Conservation (phyloP, 2,888 invertebrate species). For the Pyrocoelia pectoralis region DNA sequence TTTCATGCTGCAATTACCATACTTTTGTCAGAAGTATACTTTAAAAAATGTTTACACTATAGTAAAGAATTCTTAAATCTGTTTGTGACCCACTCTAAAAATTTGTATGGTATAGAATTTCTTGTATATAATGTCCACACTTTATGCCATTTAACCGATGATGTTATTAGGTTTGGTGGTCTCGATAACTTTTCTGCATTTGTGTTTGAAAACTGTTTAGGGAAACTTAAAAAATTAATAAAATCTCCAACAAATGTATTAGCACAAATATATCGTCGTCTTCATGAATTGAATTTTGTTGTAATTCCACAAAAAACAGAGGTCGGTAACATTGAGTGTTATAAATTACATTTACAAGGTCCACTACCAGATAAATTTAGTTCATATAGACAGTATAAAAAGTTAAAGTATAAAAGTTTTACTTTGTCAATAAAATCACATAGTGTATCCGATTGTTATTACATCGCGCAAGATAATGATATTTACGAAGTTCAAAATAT, state of each 20-base stretch:
- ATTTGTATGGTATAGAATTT: slow-evolving; percentile 23
- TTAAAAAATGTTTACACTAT: neutral
- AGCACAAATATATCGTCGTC: slow-evolving; percentile 15
- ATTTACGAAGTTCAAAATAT: slow-evolving; percentile 2
- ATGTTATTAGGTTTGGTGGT: slow-evolving; percentile 12
- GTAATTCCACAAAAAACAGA: neutral
- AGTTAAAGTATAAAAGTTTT: slow-evolving; percentile 3
- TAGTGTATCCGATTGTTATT: slow-evolving; percentile 3
- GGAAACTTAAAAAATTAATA: slow-evolving; percentile 8
- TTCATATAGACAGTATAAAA: neutral
- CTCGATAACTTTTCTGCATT: slow-evolving; percentile 23
- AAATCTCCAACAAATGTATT: slow-evolving; percentile 14
- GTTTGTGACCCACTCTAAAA: slow-evolving; percentile 14
- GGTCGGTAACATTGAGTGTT: neutral
- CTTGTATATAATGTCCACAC: slow-evolving; percentile 23
- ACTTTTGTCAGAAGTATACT: slow-evolving; percentile 13
- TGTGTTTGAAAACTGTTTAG: slow-evolving; percentile 20
- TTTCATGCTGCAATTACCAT: slow-evolving; percentile 26
- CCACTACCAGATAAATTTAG: slow-evolving; percentile 1
- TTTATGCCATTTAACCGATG: slow-evolving; percentile 19
- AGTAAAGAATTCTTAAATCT: neutral
- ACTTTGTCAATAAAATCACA: neutral
- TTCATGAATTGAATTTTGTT: slow-evolving; percentile 8
- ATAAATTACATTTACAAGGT: slow-evolving; percentile 4
- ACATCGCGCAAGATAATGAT: neutral